These are phyloP conservation scores for Tachycineta bicolor DNA, from an alignment of 2,113 vertebrate species.

Conservation along the genomic window DNA sequence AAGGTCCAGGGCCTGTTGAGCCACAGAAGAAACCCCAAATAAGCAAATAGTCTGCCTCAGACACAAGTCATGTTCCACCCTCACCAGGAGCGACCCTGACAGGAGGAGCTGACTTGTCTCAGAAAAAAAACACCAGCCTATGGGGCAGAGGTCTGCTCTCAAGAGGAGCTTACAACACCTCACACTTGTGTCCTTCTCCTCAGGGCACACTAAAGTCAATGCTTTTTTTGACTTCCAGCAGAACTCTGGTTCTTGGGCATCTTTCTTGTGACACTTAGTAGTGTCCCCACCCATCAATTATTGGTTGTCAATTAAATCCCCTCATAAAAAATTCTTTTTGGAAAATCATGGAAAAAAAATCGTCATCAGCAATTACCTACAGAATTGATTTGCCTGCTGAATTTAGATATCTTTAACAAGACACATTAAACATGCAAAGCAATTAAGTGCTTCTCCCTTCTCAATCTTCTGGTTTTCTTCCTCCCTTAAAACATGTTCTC, in stretches of 20 bases:
- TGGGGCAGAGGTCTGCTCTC: not conserved
- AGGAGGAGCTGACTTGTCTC: not conserved
- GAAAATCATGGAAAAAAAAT: not conserved
- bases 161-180: not conserved
- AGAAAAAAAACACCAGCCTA: not conserved
- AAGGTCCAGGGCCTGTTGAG: not conserved
- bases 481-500: not conserved
- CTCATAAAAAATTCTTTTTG: not conserved
- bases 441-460: conserved; percentile 33
- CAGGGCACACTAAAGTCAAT: not conserved
- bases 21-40: not conserved
- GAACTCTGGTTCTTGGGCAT: not conserved
- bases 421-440: not conserved
- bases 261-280: not conserved
- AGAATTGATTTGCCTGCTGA: not conserved
- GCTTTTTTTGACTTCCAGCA: not conserved
- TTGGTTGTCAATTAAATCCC: not conserved
- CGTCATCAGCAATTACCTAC: not conserved
- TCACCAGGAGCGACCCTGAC: rapidly evolving
- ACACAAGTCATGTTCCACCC: rapidly evolving
- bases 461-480: conserved; percentile 9
- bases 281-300: not conserved
- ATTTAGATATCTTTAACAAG: conserved; percentile 20
- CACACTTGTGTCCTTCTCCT: not conserved
- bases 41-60: not conserved